These are phyloP conservation scores for Muscidifurax raptorellus DNA, from an alignment of 1,140 invertebrate species.

Conservation along the genomic window DNA sequence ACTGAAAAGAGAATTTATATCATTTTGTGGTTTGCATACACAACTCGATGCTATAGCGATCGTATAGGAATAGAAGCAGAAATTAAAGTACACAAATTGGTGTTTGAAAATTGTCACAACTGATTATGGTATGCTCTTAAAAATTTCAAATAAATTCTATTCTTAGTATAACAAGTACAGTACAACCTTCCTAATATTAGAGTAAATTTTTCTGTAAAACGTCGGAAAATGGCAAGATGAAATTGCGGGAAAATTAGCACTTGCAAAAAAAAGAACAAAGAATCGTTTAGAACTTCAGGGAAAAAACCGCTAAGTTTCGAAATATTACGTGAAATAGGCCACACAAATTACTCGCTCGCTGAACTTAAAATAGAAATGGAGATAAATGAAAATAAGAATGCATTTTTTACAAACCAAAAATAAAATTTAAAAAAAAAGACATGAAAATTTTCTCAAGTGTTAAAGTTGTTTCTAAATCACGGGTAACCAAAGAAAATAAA, in stretches of 20 bases:
- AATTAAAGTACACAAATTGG: not conserved
- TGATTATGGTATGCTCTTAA: not conserved
- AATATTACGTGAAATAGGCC: not conserved
- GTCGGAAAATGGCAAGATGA: not conserved
- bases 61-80: not conserved
- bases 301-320: not conserved
- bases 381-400: not conserved
- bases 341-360: not conserved
- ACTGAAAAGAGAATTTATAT: not conserved
- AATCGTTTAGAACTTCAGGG: not conserved
- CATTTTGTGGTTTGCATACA: not conserved
- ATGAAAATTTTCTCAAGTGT: slow-evolving; percentile 36
- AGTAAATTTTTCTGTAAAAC: not conserved
- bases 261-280: not conserved
- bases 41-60: not conserved
- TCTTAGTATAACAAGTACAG: slow-evolving; percentile 13
- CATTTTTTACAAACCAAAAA: slow-evolving; percentile 33
- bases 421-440: not conserved
- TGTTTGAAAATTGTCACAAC: too few relatives aligned
- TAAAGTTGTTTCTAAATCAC: slow-evolving; percentile 47
- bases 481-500: slow-evolving; percentile 24
- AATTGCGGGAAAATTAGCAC: not conserved
- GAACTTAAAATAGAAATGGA: not conserved
- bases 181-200: slow-evolving; percentile 31
- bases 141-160: not conserved